Evolutionary conservation across 1,140 invertebrate genomes (phyloP).

Genomic region (Penaeus indicus): DNA sequence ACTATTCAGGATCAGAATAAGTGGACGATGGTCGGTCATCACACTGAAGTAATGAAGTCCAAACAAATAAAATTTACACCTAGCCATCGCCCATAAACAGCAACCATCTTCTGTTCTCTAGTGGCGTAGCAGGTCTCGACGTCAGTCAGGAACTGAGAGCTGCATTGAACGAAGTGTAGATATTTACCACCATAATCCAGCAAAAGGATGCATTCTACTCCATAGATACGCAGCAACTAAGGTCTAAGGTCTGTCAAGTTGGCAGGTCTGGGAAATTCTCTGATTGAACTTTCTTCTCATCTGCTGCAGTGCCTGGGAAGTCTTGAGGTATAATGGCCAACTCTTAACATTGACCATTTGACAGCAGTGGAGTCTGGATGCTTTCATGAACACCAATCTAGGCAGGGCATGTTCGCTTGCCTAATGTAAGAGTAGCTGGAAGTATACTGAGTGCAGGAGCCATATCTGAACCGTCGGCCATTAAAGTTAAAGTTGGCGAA

Average conservation of each 20-base stretch:
- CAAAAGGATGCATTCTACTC: neutral
- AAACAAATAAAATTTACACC: neutral
- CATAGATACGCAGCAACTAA: neutral
- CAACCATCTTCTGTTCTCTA: neutral
- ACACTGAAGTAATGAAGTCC: neutral
- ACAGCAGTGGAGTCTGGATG: too few species aligned
- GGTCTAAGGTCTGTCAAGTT: constrained; percentile 1
- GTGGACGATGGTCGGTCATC: neutral
- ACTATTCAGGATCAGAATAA: constrained; percentile 19
- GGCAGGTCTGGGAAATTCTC: neutral
- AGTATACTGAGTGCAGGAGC: too few species aligned
- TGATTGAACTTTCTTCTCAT: too few species aligned
- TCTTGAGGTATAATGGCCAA: too few species aligned
- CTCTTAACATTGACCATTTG: too few species aligned
- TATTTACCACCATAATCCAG: neutral
- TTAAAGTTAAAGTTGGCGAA: too few species aligned
- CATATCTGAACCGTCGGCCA: too few species aligned
- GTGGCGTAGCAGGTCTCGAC: neutral
- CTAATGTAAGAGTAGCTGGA: too few species aligned
- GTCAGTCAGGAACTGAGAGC: neutral
- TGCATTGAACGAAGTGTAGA: neutral
- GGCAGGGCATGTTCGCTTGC: too few species aligned
- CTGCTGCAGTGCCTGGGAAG: too few species aligned
- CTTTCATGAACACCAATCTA: too few species aligned
- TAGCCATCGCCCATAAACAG: constrained; percentile 17